Percentiles rank a stretch among this genome's conserved stretches.
phyloP scores from a whole-genome alignment of 2,888 invertebrate species.

The Prosopocoilus inquinatus region DNA sequence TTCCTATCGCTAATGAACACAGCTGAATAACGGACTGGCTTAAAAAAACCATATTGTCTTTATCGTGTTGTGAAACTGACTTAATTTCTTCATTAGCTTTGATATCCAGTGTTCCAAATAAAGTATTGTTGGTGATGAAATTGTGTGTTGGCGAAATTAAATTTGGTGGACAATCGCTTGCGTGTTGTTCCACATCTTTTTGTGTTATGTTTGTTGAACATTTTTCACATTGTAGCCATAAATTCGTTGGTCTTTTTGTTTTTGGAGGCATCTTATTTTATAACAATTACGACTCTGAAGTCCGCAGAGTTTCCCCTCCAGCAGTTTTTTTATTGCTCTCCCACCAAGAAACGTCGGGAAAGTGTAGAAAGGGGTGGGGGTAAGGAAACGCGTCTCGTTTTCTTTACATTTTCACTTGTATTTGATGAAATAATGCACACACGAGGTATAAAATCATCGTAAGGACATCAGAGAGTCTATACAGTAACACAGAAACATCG shows the following conservation, averaged over 20 bases:
- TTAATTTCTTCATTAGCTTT: constrained; percentile 51
- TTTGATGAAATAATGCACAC: too few species aligned
- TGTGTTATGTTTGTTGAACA: constrained; percentile 58
- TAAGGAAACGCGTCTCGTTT: too few species aligned
- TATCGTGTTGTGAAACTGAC: constrained; percentile 49
- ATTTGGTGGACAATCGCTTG: constrained; percentile 55
- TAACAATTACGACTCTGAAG: too few species aligned
- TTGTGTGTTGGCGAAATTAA: constrained; percentile 27
- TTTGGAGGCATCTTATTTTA: constrained; percentile 14
- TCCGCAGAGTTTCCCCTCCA: too few species aligned
- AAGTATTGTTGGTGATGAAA: constrained; percentile 28
- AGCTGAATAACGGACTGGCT: constrained; percentile 61
- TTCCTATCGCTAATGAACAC: constrained; percentile 60
- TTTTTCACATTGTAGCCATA: constrained; percentile 64
- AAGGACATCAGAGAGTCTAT: too few species aligned
- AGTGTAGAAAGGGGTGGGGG: too few species aligned
- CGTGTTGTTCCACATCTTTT: constrained; percentile 61
- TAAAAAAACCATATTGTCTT: constrained; percentile 59
- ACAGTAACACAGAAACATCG: too few species aligned
- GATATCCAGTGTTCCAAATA: constrained; percentile 36
- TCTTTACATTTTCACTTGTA: too few species aligned
- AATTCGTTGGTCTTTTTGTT: constrained; percentile 36
- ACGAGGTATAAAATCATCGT: too few species aligned
- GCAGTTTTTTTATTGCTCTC: too few species aligned
- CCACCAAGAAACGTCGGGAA: too few species aligned